Percentiles rank a stretch among this genome's conserved stretches.
These are phyloP conservation scores for Platygyra sinensis DNA, from an alignment of 64 coral and sea anemone species.

Conservation along the genomic window DNA sequence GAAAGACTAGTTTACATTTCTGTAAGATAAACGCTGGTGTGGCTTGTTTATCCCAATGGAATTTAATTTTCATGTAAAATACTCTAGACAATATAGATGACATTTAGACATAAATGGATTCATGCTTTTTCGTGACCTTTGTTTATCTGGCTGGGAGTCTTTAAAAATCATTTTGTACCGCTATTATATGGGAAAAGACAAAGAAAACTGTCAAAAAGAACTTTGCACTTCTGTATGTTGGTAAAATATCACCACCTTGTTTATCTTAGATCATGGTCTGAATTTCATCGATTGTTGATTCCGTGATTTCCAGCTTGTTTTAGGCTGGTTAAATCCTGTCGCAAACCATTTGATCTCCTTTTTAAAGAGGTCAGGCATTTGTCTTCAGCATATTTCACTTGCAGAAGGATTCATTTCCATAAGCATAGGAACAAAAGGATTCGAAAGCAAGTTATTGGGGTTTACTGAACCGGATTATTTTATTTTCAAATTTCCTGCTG, in stretches of 20 bases:
- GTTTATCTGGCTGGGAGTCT: too few relatives aligned
- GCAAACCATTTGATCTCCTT: not conserved
- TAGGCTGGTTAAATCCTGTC: not conserved
- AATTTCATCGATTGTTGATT: not conserved
- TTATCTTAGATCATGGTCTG: conserved; percentile 13
- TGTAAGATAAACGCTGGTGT: too few relatives aligned
- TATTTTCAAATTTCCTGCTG: not conserved
- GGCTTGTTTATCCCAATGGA: too few relatives aligned
- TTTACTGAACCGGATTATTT: not conserved
- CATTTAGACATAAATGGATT: too few relatives aligned
- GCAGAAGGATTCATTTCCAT: conserved; percentile 4
- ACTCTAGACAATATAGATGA: too few relatives aligned
- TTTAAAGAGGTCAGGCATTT: not conserved
- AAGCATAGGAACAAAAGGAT: not conserved
- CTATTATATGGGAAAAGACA: too few relatives aligned
- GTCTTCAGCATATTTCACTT: not conserved
- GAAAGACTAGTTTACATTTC: too few relatives aligned
- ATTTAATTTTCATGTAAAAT: too few relatives aligned
- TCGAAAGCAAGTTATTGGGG: not conserved
- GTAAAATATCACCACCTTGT: not conserved
- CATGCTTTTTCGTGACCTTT: too few relatives aligned
- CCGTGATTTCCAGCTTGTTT: not conserved
- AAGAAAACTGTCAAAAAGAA: too few relatives aligned
- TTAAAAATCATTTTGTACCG: too few relatives aligned
- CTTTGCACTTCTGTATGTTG: not conserved